These are phyloP conservation scores for Tenthredo notha DNA, from an alignment of 2,888 invertebrate species.

Conservation along the genomic window DNA sequence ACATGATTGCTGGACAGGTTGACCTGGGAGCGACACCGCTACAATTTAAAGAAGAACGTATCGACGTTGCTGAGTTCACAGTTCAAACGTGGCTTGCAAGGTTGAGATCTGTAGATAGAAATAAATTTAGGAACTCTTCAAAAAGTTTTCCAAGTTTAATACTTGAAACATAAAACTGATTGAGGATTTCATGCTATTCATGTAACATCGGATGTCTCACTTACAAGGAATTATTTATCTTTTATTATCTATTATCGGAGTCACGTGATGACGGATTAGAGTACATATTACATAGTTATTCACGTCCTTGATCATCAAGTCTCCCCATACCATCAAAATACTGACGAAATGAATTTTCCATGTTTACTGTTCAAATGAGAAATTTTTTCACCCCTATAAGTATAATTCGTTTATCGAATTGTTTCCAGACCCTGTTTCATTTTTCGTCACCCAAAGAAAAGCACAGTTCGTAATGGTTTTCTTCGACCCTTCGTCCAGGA, in stretches of 20 bases:
- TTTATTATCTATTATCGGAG: background rate
- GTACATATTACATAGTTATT: background rate
- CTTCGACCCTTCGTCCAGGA: slow-evolving; percentile 81
- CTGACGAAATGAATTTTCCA: background rate
- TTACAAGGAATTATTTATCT: too few relatives aligned
- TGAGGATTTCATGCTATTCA: too few relatives aligned
- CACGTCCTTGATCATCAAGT: background rate
- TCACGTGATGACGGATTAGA: background rate
- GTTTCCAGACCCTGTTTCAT: slow-evolving; percentile 82
- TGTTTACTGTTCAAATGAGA: background rate
- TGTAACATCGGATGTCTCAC: too few relatives aligned
- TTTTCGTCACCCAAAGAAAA: slow-evolving; percentile 84
- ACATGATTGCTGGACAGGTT: slow-evolving; percentile 74
- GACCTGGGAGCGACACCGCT: slow-evolving; percentile 86
- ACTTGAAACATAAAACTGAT: too few relatives aligned
- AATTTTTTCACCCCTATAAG: background rate
- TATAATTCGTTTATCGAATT: background rate
- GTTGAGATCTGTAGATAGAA: slow-evolving; percentile 72
- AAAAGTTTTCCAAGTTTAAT: too few relatives aligned
- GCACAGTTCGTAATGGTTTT: slow-evolving; percentile 83
- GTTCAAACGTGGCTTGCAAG: slow-evolving; percentile 83
- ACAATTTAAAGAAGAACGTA: slow-evolving; percentile 83
- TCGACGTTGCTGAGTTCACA: slow-evolving; percentile 81
- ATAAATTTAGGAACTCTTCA: background rate
- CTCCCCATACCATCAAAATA: background rate